These are phyloP conservation scores for Trypoxylon attenuatum DNA, from an alignment of 2,888 invertebrate genomes.

Conservation along the genomic window DNA sequence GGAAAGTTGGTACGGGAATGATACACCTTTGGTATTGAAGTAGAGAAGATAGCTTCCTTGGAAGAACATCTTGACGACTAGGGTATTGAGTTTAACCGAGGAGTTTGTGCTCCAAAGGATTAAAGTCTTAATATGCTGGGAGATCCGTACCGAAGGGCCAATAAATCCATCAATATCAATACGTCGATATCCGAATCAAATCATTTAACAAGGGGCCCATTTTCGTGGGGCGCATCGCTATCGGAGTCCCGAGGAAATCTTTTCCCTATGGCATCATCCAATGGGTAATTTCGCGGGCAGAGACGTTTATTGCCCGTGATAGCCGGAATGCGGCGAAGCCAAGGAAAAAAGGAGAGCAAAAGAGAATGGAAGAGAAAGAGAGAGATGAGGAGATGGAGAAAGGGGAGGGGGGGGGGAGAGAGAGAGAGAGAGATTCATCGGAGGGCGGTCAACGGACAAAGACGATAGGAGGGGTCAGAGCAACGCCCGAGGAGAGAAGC, in stretches of 20 bases:
- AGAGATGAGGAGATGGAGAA: not conserved
- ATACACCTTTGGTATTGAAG: too few relatives aligned
- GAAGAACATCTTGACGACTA: too few relatives aligned
- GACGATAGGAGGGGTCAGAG: too few relatives aligned
- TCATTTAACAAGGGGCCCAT: slow-evolving; percentile 1
- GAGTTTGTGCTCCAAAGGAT: too few relatives aligned
- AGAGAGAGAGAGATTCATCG: too few relatives aligned
- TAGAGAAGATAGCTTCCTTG: too few relatives aligned
- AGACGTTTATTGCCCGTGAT: slow-evolving; percentile 53
- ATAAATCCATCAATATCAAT: too few relatives aligned
- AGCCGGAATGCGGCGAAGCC: slow-evolving; percentile 37
- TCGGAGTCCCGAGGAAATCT: slow-evolving; percentile 20
- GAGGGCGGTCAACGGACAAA: too few relatives aligned
- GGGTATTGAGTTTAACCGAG: too few relatives aligned
- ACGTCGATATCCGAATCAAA: not conserved
- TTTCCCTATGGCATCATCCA: slow-evolving; percentile 31
- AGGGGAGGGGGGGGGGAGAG: slow-evolving; percentile 38
- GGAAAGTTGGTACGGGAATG: too few relatives aligned
- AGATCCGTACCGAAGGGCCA: too few relatives aligned
- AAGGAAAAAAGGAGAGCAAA: slow-evolving; percentile 40
- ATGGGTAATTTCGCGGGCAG: slow-evolving; percentile 42
- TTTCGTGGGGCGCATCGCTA: slow-evolving; percentile 9
- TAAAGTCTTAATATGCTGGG: too few relatives aligned
- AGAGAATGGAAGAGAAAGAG: slow-evolving; percentile 13
- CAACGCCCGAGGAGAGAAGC: slow-evolving; percentile 10